phyloP scores from a whole-genome alignment of 2,797 vertebrate genomes.

The Lithobates pipiens region DNA sequence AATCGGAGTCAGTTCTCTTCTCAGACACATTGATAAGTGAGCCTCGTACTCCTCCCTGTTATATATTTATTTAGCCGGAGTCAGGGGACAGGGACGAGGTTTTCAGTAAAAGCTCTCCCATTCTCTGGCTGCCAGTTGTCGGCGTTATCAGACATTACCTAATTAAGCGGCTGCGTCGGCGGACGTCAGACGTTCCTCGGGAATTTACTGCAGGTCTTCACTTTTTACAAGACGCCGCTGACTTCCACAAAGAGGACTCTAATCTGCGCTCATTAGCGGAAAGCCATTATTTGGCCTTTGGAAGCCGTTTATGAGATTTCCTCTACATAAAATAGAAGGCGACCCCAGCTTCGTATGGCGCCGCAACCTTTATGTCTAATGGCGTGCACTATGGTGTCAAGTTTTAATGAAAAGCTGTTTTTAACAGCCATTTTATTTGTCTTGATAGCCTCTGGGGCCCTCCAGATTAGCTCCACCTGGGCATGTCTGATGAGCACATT shows the following conservation, averaged over 20 bases:
- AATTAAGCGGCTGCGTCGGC: slow-evolving; percentile 28
- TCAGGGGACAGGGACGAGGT: background rate
- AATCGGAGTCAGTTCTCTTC: too few relatives aligned
- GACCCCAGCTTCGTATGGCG: background rate
- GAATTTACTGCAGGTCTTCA: slow-evolving; percentile 1
- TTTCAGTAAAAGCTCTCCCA: background rate
- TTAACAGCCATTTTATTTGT: background rate
- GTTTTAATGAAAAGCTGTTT: background rate
- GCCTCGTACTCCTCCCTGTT: too few relatives aligned
- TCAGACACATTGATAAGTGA: too few relatives aligned
- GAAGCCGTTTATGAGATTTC: slow-evolving; percentile 36
- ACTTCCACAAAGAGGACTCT: slow-evolving; percentile 13
- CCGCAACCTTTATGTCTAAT: slow-evolving; percentile 5
- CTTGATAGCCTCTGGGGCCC: background rate
- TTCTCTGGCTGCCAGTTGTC: background rate
- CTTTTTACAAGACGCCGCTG: slow-evolving; percentile 8
- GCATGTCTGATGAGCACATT: too few relatives aligned
- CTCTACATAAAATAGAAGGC: background rate
- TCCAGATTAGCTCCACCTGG: background rate
- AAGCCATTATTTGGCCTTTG: slow-evolving; percentile 34
- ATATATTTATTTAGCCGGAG: background rate
- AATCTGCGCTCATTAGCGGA: slow-evolving; percentile 46
- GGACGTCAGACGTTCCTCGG: background rate
- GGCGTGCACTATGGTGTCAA: background rate
- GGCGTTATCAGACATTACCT: slow-evolving; percentile 29